Conservation (phyloP, 2,113 vertebrate genomes). For the Polyodon spathula region DNA sequence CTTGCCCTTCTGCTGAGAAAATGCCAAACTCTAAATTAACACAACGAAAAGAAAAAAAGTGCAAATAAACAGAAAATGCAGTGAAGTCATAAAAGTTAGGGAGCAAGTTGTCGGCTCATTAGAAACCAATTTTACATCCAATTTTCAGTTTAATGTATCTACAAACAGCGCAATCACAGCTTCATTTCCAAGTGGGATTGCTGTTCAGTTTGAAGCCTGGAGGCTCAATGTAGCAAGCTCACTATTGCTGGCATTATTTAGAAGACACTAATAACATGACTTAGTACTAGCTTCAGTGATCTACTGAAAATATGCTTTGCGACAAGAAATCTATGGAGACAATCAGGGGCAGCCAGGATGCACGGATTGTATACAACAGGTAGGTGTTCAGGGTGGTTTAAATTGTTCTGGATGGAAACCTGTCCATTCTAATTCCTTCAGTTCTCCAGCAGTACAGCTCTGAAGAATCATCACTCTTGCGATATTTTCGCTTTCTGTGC, state of each 20-base stretch:
- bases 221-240: constrained; percentile 8
- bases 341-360: too few species aligned
- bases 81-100: constrained; percentile 1
- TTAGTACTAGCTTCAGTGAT: too few species aligned
- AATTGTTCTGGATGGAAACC: too few species aligned
- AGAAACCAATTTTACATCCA: constrained; percentile 26
- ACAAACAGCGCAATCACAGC: constrained; percentile 21
- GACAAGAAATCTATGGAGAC: too few species aligned
- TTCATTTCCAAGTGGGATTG: constrained; percentile 18
- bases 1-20: not conserved
- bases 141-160: constrained; percentile 24
- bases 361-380: too few species aligned
- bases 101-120: constrained; percentile 20
- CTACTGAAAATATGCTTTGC: too few species aligned
- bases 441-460: too few species aligned
- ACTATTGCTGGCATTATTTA: not conserved
- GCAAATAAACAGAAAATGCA: not conserved
- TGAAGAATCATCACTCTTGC: too few species aligned
- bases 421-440: too few species aligned
- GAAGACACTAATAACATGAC: constrained; percentile 8
- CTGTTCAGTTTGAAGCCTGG: constrained; percentile 15
- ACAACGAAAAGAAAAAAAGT: not conserved
- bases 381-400: too few species aligned
- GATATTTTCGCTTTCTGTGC: too few species aligned
- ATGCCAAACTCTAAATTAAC: not conserved